Base-by-base conservation (phyloP, 2,113 vertebrate genomes). In the Poeciliopsis prolifica region DNA sequence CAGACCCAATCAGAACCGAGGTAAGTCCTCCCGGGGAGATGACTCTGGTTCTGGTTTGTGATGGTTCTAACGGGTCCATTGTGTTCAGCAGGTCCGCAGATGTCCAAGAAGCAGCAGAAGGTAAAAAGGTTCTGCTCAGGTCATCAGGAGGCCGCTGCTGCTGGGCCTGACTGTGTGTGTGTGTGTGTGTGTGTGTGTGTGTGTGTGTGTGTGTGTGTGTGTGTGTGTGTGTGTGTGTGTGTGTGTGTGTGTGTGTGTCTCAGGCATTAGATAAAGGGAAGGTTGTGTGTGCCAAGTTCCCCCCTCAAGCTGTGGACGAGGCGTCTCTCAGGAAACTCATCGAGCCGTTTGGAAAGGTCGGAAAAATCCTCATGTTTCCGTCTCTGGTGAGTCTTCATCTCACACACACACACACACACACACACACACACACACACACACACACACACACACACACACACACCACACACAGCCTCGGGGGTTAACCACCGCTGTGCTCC, bases 261-360 rank as follows among this genome's bases (percentile, higher is more conserved):
- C 78, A 87, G 89, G 0, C 33, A 0, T 24, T 67, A 61, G 85
- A 70, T 0, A 80, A 66, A 42, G 61, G 81, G 24, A 93, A 87
- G 72, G 90, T 94, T 80, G 91, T 94, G 33, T 92, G 90, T 80
- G 83, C 88, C n/a, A 92, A 89, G 80, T 94, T 93, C 68, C 72
- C 83, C 0, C 37, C 86, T 78, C 78, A 85, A 40, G 72, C 83
- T 33, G 80, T 92, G 68, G 88, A 94, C 5, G 92, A 94, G 82
- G 22, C 37, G 4, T 86, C 85, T 42, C 75, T 94, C 51, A 90
- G 68, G 78, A 86, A 87, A 33, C 82, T 94, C 13, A 68, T 72
- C 0, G 75, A 89, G 24, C 91, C 88, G 0, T 93, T 94, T 68
- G 94, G 94, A 3, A 79, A 77, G 10, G 63, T 91, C 35, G 42